Percentiles rank a stretch among this genome's conserved stretches.
Conservation (phyloP, 2,797 vertebrate genomes). For the Danio choprae region DNA sequence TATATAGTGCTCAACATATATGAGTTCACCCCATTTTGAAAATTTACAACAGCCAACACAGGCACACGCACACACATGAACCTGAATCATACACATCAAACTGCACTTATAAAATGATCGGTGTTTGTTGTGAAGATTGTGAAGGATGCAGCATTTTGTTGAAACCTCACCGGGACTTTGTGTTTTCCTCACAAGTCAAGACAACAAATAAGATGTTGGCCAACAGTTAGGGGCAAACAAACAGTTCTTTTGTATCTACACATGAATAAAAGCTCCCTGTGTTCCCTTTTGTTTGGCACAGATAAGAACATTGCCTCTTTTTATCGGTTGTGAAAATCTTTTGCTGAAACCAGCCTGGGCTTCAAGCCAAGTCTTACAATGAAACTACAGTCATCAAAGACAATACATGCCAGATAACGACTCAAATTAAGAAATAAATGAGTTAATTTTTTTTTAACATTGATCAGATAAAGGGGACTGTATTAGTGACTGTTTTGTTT, state of each 20-base stretch:
- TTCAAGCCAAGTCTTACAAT: conserved; percentile 40
- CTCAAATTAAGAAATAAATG: not conserved
- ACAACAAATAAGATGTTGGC: conserved; percentile 11
- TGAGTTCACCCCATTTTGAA: too few relatives aligned
- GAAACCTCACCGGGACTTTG: not conserved
- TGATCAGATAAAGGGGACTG: not conserved
- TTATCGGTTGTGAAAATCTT: conserved; percentile 9
- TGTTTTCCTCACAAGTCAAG: not conserved
- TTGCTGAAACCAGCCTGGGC: conserved; percentile 58
- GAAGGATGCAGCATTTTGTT: not conserved
- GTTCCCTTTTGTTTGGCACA: conserved; percentile 18
- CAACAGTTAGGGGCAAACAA: conserved; percentile 3
- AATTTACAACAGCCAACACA: too few relatives aligned
- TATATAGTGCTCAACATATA: too few relatives aligned
- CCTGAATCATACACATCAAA: conserved; percentile 3
- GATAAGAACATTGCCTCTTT: conserved; percentile 27
- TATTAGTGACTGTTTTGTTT: not conserved
- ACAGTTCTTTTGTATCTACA: conserved; percentile 11
- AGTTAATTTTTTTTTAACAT: conserved; percentile 2
- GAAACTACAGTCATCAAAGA: not conserved
- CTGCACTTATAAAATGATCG: not conserved
- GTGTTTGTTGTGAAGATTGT: not conserved
- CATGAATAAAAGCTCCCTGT: conserved; percentile 10
- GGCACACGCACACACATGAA: too few relatives aligned
- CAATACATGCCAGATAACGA: not conserved